phyloP scores from a whole-genome alignment of 2,888 invertebrate genomes.

The Tipula confusa region DNA sequence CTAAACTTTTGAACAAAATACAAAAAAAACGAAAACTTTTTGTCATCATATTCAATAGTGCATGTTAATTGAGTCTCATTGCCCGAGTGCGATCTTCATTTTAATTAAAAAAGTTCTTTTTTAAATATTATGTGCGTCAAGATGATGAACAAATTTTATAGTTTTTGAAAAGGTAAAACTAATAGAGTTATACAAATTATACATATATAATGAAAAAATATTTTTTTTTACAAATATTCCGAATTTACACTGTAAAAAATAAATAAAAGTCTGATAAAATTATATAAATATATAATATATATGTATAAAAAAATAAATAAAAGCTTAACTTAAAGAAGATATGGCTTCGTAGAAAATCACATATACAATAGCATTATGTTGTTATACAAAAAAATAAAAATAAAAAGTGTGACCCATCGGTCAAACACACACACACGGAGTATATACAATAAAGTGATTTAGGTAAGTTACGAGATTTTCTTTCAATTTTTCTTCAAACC shows the following conservation, averaged over 20 bases:
- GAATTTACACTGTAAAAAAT: neutral
- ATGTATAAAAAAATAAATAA: conserved; percentile 25
- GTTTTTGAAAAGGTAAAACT: neutral
- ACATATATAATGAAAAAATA: neutral
- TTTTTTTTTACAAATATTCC: too few species aligned
- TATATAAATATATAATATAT: too few species aligned
- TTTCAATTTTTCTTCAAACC: neutral
- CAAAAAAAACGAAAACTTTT: neutral
- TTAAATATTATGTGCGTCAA: too few species aligned
- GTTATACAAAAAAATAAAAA: too few species aligned
- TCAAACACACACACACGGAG: neutral
- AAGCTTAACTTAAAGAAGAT: neutral
- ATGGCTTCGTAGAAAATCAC: neutral
- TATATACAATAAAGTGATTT: neutral
- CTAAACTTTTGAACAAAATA: too few species aligned
- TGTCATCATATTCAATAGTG: neutral
- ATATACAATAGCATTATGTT: neutral
- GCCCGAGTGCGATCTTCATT: neutral
- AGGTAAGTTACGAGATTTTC: neutral
- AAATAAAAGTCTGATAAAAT: neutral
- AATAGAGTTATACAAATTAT: neutral
- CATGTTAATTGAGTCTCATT: neutral
- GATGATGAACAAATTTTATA: too few species aligned
- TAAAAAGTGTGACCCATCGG: conserved; percentile 12
- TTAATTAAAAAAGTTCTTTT: neutral